Evolutionary conservation across 2,888 invertebrate species (phyloP).

Genomic region (Aelia acuminata): DNA sequence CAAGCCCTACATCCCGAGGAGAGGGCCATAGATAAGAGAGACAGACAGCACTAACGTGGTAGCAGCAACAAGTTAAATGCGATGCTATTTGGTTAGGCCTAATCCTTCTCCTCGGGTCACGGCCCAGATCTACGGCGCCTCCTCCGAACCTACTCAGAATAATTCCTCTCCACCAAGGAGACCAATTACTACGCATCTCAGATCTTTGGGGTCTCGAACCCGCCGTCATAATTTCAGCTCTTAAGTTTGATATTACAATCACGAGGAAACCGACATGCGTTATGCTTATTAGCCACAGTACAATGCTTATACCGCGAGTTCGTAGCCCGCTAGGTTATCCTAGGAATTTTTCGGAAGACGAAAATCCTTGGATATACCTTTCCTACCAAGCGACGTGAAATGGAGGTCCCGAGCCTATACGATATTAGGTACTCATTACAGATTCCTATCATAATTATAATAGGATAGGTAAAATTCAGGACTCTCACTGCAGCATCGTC

Average conservation of each 20-base stretch:
- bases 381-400: too few relatives aligned
- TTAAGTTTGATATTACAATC: not conserved
- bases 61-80: slow-evolving; percentile 16
- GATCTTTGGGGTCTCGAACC: not conserved
- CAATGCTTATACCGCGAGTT: too few relatives aligned
- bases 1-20: not conserved
- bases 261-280: too few relatives aligned
- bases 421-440: too few relatives aligned
- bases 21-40: not conserved
- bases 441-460: too few relatives aligned
- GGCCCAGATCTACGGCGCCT: not conserved
- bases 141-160: not conserved
- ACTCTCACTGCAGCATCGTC: too few relatives aligned
- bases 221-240: not conserved
- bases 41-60: not conserved
- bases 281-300: too few relatives aligned
- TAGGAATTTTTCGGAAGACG: too few relatives aligned
- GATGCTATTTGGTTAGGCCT: not conserved
- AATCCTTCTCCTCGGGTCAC: not conserved
- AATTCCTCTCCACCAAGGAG: not conserved
- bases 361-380: too few relatives aligned
- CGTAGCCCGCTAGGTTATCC: too few relatives aligned
- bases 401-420: too few relatives aligned
- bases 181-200: not conserved
- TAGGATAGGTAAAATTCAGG: too few relatives aligned